These are phyloP conservation scores for Hetaerina titia DNA, from an alignment of 2,888 invertebrate genomes.

Conservation along the genomic window DNA sequence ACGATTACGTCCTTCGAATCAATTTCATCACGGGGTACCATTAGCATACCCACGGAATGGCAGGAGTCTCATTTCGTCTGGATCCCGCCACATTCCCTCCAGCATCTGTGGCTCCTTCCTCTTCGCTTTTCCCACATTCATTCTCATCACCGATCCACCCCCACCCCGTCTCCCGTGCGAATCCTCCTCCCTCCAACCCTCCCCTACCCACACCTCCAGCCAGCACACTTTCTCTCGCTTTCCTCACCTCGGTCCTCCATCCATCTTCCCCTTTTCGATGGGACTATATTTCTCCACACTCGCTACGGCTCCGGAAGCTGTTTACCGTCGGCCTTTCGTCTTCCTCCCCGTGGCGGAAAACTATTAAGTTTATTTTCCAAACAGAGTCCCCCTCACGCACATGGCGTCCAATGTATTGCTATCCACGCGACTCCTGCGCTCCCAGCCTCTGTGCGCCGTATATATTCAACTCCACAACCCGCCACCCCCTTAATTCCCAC, in stretches of 20 bases:
- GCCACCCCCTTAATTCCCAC: background rate
- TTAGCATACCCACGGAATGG: too few relatives aligned
- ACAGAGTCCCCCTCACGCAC: background rate
- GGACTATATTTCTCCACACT: background rate
- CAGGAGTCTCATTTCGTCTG: background rate
- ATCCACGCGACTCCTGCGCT: background rate
- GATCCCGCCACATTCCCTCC: background rate
- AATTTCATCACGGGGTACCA: too few relatives aligned
- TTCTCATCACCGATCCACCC: background rate
- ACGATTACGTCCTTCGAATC: too few relatives aligned
- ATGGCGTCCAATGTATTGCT: background rate
- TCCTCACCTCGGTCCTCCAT: background rate
- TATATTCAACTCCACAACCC: background rate
- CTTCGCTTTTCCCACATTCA: background rate
- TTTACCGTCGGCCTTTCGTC: constrained; percentile 36
- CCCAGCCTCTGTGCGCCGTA: background rate
- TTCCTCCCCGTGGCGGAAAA: constrained; percentile 11
- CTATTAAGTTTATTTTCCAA: constrained; percentile 20
- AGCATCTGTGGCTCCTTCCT: background rate
- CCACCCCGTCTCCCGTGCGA: background rate
- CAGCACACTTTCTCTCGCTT: background rate
- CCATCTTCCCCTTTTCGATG: constrained; percentile 6
- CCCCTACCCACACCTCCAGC: background rate
- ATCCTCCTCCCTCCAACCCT: background rate
- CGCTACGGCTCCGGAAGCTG: background rate